A percentile compares a stretch with the other conserved stretches of the same genome.
Conservation (phyloP, 2,888 invertebrate species). For the Ceraclea dissimilis region DNA sequence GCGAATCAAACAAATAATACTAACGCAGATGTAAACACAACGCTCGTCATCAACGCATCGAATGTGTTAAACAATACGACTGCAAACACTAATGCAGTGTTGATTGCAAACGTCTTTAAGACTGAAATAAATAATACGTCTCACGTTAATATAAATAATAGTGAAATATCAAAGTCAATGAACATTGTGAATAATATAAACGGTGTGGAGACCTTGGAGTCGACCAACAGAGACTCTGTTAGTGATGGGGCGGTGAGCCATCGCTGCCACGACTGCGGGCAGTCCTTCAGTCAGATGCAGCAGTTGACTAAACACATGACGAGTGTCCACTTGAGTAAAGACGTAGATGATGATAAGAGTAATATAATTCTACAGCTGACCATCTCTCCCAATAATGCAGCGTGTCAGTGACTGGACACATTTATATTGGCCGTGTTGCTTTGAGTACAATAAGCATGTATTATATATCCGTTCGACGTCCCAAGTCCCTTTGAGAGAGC, state of each 20-base stretch:
- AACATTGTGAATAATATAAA: too few species aligned
- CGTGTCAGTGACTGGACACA: too few species aligned
- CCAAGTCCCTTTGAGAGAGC: too few species aligned
- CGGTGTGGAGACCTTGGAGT: too few species aligned
- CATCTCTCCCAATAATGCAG: not conserved
- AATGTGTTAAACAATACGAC: not conserved
- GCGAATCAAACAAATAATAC: not conserved
- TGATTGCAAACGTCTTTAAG: not conserved
- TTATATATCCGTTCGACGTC: too few species aligned
- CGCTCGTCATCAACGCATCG: not conserved
- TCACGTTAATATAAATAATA: too few species aligned
- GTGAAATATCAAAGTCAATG: too few species aligned
- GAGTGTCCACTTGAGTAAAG: not conserved
- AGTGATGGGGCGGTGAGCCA: not conserved
- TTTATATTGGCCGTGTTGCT: too few species aligned
- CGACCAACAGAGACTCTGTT: not conserved
- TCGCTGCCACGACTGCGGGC: not conserved
- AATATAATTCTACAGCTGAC: not conserved
- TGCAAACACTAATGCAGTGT: not conserved
- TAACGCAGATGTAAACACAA: not conserved
- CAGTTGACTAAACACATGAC: not conserved
- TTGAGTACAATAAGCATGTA: too few species aligned
- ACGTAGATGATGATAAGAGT: not conserved
- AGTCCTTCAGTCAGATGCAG: not conserved
- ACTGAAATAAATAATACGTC: not conserved